phyloP scores from a whole-genome alignment of 2,113 vertebrate genomes.

The Hemiscyllium ocellatum region DNA sequence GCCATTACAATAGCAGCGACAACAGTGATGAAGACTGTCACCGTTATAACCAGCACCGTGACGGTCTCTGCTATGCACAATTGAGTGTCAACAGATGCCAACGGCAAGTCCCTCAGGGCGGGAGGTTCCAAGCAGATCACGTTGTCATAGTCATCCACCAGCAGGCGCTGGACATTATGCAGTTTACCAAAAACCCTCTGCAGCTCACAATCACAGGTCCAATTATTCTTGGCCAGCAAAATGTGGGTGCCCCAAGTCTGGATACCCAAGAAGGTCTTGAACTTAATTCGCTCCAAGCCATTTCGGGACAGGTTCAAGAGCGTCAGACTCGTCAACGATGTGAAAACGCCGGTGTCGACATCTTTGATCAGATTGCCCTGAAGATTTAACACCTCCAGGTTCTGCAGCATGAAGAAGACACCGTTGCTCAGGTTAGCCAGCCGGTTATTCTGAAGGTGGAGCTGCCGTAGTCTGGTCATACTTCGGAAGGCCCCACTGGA shows the following conservation, averaged over 20 bases:
- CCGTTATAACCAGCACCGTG: constrained; percentile 67
- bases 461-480: constrained; percentile 57
- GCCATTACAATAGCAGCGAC: constrained; percentile 68
- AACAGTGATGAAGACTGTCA: constrained; percentile 64
- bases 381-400: constrained; percentile 64
- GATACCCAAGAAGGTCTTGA: constrained; percentile 64
- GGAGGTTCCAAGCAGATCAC: constrained; percentile 56
- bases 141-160: constrained; percentile 64
- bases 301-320: constrained; percentile 61
- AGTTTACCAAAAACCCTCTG: constrained; percentile 69
- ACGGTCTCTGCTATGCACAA: constrained; percentile 68
- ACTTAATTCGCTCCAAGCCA: constrained; percentile 52
- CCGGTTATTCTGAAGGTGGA: constrained; percentile 58
- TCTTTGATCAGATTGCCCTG: constrained; percentile 54
- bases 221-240: constrained; percentile 61
- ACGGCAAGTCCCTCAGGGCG: constrained; percentile 46
- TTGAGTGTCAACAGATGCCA: constrained; percentile 56
- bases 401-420: constrained; percentile 65
- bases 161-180: constrained; percentile 58
- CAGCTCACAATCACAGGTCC: constrained; percentile 71
- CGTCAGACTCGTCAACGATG: constrained; percentile 58
- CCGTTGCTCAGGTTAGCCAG: constrained; percentile 51
- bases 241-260: constrained; percentile 65
- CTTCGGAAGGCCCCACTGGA: constrained; percentile 54
- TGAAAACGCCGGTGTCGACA: constrained; percentile 52